phyloP scores from a whole-genome alignment of 2,113 vertebrate species.

The Seriola aureovittata region DNA sequence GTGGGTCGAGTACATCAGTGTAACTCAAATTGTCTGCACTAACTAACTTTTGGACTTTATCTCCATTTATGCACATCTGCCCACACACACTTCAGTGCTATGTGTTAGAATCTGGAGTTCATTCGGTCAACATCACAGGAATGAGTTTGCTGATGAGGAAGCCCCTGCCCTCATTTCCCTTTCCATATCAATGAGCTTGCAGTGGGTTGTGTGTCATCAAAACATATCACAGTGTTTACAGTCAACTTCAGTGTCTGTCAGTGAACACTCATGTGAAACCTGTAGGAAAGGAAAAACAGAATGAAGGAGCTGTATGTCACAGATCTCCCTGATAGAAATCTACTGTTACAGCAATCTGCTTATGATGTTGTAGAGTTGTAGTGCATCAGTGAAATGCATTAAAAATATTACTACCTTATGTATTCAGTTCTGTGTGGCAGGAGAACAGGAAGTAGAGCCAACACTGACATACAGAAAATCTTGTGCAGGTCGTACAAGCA shows the following conservation, averaged over 20 bases:
- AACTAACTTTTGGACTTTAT: not conserved
- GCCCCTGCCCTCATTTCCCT: constrained; percentile 60
- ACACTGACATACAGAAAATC: not conserved
- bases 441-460: not conserved
- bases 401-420: not conserved
- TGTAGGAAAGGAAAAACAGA: constrained; percentile 5
- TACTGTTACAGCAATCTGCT: constrained; percentile 17
- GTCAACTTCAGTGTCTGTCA: constrained; percentile 63
- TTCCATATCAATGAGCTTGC: constrained; percentile 65
- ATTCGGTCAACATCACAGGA: constrained; percentile 43
- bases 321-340: not conserved
- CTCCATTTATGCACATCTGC: constrained; percentile 23
- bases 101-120: constrained; percentile 15
- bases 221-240: constrained; percentile 74
- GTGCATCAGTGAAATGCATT: constrained; percentile 4
- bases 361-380: not conserved
- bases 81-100: not conserved
- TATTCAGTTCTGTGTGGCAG: not conserved
- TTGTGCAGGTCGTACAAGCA: not conserved
- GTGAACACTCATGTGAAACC: constrained; percentile 53
- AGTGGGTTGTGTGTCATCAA: constrained; percentile 72
- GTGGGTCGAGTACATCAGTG: not conserved
- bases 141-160: constrained; percentile 61
- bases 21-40: not conserved
- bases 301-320: not conserved